These are phyloP conservation scores for Odontesthes bonariensis DNA, from an alignment of 2,113 vertebrate genomes.

Conservation along the genomic window DNA sequence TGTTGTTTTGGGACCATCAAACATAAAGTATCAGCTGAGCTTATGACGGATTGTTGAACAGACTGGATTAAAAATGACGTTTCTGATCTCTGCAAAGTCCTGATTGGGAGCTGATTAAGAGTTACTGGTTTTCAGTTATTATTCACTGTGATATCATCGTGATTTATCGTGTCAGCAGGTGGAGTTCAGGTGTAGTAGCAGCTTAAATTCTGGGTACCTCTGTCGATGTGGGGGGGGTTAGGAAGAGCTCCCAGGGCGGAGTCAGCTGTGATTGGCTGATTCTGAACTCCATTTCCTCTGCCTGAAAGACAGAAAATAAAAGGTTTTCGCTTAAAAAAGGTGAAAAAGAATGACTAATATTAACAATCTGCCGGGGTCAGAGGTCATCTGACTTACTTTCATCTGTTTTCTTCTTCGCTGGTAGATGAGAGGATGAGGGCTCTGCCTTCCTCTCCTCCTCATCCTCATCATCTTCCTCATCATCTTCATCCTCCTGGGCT, in stretches of 20 bases:
- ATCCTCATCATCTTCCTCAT: constrained; percentile 71
- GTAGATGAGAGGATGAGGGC: constrained; percentile 83
- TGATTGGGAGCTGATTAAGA: too few relatives aligned
- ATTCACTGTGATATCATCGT: too few relatives aligned
- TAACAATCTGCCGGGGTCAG: background rate
- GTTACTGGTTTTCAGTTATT: too few relatives aligned
- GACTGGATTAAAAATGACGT: too few relatives aligned
- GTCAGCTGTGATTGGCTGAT: constrained; percentile 60
- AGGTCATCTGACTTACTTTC: constrained; percentile 71
- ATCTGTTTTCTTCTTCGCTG: constrained; percentile 86
- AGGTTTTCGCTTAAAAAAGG: background rate
- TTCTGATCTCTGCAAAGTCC: too few relatives aligned
- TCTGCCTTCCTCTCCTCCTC: constrained; percentile 86
- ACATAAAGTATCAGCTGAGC: too few relatives aligned
- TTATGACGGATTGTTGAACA: too few relatives aligned
- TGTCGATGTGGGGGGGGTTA: constrained; percentile 46
- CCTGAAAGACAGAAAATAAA: constrained; percentile 44
- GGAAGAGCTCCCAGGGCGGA: background rate
- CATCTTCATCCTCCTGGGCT: constrained; percentile 59
- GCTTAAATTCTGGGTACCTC: constrained; percentile 44
- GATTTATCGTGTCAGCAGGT: too few relatives aligned
- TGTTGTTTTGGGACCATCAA: too few relatives aligned
- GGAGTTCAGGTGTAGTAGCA: too few relatives aligned
- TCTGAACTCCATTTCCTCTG: constrained; percentile 45
- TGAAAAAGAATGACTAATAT: background rate